phyloP scores from a whole-genome alignment of 2,888 invertebrate genomes.

The Dermolepida albohirtum region DNA sequence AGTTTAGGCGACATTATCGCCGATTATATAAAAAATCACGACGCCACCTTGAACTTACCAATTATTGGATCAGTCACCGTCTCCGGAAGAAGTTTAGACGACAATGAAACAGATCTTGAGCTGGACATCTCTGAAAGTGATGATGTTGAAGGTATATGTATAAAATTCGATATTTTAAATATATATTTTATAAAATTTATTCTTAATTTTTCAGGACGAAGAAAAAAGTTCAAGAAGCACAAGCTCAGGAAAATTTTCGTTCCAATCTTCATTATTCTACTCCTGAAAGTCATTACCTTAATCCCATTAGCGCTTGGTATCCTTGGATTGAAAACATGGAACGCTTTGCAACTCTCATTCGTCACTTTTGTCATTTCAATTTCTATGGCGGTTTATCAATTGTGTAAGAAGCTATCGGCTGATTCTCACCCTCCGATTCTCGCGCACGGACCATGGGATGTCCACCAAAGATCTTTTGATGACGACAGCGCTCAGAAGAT shows the following conservation, averaged over 20 bases:
- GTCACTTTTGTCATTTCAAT: slow-evolving; percentile 88
- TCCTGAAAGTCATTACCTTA: slow-evolving; percentile 86
- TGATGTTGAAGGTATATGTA: slow-evolving; percentile 56
- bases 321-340: slow-evolving; percentile 88
- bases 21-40: slow-evolving; percentile 79
- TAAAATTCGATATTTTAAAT: no score
- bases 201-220: slow-evolving; percentile 28
- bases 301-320: slow-evolving; percentile 88
- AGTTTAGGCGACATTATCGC: slow-evolving; percentile 77
- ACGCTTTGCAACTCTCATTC: slow-evolving; percentile 87
- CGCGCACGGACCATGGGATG: slow-evolving; percentile 58
- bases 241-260: slow-evolving; percentile 87
- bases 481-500: slow-evolving; percentile 74
- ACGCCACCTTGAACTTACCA: slow-evolving; percentile 82
- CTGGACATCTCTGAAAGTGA: slow-evolving; percentile 67
- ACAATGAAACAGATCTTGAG: slow-evolving; percentile 79
- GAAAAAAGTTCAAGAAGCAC: slow-evolving; percentile 40
- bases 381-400: slow-evolving; percentile 86
- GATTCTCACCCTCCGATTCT: slow-evolving; percentile 74
- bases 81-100: slow-evolving; percentile 80
- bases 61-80: slow-evolving; percentile 79
- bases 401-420: slow-evolving; percentile 86
- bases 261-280: slow-evolving; percentile 84
- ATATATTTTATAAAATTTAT: neutral
- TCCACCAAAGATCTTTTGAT: slow-evolving; percentile 64